Evolutionary conservation across 2,797 vertebrate species (phyloP), one percentile per base, ranked within the genome.

Genomic region (Urophycis tenuis): DNA sequence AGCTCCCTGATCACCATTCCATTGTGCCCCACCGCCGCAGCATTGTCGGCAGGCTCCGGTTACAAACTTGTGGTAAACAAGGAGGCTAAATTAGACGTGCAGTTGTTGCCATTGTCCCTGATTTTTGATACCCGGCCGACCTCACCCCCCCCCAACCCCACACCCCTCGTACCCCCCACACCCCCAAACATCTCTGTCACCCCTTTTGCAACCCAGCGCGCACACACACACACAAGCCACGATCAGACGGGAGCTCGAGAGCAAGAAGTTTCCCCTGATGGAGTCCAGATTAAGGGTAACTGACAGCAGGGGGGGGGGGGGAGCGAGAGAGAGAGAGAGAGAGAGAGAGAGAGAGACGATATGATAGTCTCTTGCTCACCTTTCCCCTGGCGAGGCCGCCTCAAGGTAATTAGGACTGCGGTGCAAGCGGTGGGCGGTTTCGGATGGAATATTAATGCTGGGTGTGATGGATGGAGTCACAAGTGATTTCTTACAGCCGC

Each of bases 71-170:
- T 85, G 90, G 92, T 94, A 94, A 94, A 94, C 92, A 93, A 86
- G 88, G 83, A 89, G 88, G 88, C 93, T 93, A 94, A 94, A 94
- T 94, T 92, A 89, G 93, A 93, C 89, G 88, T 82, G 89, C 94
- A 94, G 93, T 94, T 94, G 94, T 92, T 93, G 88, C 92, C 88
- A 93, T 94, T 93, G 94, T 94, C 91, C 91, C 82, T 81, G 89
- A 86, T 88, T 92, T 93, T 93, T 90, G 87, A 93, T 91, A 93
- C 90, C 89, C 85, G 89, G 90, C 83, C 88, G 86, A 84, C 79
- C 79, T 71, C 79, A 71, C 25, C 75, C 30, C 60, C 60, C 31
- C 12, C 53, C 72, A 31, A 2, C 41, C 41, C 41, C 70, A 6
- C 2, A 7, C 71, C n/a, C 77, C 76, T 45, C 7, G 39, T 19